phyloP scores from a whole-genome alignment of 2,113 vertebrate species.

The Microtus montanus region DNA sequence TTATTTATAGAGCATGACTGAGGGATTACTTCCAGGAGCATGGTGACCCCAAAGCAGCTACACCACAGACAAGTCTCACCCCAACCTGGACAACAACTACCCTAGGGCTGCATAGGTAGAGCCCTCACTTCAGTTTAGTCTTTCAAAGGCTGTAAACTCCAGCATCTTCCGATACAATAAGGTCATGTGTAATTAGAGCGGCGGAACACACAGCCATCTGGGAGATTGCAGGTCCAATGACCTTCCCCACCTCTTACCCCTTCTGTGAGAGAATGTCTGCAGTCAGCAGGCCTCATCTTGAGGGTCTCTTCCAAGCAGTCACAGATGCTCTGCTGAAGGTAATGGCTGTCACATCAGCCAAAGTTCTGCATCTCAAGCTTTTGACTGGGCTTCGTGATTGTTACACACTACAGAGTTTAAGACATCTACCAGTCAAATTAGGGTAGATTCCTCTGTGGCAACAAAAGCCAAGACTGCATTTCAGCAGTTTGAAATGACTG shows the following conservation, averaged over 20 bases:
- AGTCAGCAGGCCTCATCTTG: background rate
- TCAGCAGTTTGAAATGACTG: background rate
- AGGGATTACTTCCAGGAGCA: background rate
- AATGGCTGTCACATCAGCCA: too few relatives aligned
- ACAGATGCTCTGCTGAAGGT: background rate
- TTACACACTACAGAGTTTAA: background rate
- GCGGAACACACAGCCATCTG: too few relatives aligned
- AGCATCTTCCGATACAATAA: background rate
- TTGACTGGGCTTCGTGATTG: background rate
- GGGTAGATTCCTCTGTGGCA: background rate
- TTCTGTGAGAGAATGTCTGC: background rate
- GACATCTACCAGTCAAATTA: background rate
- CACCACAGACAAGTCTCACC: too few relatives aligned
- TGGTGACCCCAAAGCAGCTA: background rate
- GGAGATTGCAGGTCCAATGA: background rate
- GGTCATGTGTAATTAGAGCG: background rate
- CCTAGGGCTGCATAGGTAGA: background rate
- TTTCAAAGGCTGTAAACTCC: background rate
- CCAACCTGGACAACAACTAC: background rate
- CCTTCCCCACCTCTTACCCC: background rate
- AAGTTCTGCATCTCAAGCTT: background rate
- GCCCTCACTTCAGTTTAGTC: background rate
- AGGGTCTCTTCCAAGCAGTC: background rate
- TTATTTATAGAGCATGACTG: background rate
- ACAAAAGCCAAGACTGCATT: background rate